Evolutionary conservation across 2,888 invertebrate genomes (phyloP), one percentile per base, ranked within the genome.

Genomic region (Ochlodes sylvanus): DNA sequence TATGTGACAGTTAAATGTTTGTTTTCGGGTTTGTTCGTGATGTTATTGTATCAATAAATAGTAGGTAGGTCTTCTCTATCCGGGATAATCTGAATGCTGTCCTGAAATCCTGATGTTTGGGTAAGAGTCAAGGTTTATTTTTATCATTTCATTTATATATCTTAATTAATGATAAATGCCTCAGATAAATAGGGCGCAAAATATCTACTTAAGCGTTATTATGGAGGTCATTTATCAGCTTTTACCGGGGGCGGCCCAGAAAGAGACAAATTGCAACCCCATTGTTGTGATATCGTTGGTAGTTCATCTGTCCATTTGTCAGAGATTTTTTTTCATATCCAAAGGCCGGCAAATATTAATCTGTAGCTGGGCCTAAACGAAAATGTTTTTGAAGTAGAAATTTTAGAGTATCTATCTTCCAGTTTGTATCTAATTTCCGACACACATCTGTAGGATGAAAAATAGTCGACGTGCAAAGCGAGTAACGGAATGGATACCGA

Each of bases 221-320:
- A 58, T 52, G 58, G 32, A 58, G 52, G 50, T 66, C 41, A 52
- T 58, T 54, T 65, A 52, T 58, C 41, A 47, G 38, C 57, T 65
- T 50, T 58, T 65, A 65, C 50, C 17, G 17, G 17, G 17, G 44
- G 15, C 44, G 15, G 17, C 44, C 42, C 5, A 17, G 44, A 47
- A 47, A 47, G 44, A 47, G 44, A 47, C 44, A 47, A 47, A 47
- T 47, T 47, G 9, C 44, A 47, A 47, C 44, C 44, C 44, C 44
- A 47, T 47, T 47, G 44, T 47, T 47, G 17, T 47, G 15, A 47
- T 47, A 47, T 17, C 44, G 44, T 47, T 47, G 15, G 17, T 47
- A 47, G 15, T 47, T 47, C 44, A 47, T 47, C 44, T 47, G 44
- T 17, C 44, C 44, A 47, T 47, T 47, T 47, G 44, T 47, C 44